Evolutionary conservation across 2,797 vertebrate genomes (phyloP), one percentile per base, ranked within the genome.

Genomic region (Melanogrammus aeglefinus): DNA sequence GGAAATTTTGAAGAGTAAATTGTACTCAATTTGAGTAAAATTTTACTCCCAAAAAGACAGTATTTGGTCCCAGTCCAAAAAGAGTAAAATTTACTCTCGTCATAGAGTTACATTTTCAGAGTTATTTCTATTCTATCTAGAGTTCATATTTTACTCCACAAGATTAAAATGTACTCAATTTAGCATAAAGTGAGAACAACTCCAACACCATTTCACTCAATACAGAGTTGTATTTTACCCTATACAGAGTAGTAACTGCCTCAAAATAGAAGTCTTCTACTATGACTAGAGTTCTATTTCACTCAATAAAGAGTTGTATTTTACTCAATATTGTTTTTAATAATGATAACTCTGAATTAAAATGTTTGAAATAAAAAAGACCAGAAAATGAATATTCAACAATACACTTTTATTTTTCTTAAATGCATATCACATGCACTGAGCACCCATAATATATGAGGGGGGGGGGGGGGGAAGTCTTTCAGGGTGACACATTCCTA

Each of bases 41-140:
- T 73, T 73, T 73, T 57, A 78, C 77, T 57, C 71, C n/a, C 13
- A n/a, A 73, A 78, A 73, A 73, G 16, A 78, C n/a, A 72, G 29
- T 21, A 57, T 78, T 78, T 78, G 77, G 71, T 78, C 77, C 41
- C 77, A 78, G 39, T 63, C 77, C 12, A 77, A 77, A 73, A 73
- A 57, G 71, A 73, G 77, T 73, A 14, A 78, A 78, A 57, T 73
- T 36, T 78, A 73, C 77, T 73, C 41, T 63, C n/a, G 21, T 51
- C 14, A 27, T 47, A 75, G 74, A 75, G 74, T 75, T 75, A 31
- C 18, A 39, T 75, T 44, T 75, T 75, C 18, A 35, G 76, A 73
- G 76, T 78, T 73, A 63, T 76, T 74, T 79, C 39, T 76, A 76
- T 75, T 76, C 74, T 70, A 76, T 74, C 57, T 13, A 71, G 57